Conservation (phyloP, 2,888 invertebrate species). For the Calameuta idolon region DNA sequence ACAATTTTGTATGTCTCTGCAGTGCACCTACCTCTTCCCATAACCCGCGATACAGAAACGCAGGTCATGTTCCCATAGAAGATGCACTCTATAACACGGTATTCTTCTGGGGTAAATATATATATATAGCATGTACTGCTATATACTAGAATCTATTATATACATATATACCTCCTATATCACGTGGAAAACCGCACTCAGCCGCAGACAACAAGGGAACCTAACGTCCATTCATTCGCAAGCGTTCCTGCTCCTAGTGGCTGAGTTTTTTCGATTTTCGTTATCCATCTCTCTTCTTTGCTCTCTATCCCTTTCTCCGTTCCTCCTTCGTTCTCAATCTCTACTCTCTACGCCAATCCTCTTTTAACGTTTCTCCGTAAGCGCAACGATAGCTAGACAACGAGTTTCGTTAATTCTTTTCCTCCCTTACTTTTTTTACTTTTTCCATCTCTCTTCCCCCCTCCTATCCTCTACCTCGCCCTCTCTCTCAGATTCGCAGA, state of each 20-base stretch:
- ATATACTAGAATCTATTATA: not conserved
- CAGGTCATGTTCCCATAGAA: not conserved
- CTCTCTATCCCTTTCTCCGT: not conserved
- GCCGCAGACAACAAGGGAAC: constrained; percentile 20
- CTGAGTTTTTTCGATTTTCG: constrained; percentile 11
- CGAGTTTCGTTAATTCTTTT: not conserved
- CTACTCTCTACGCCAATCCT: not conserved
- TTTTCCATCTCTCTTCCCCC: not conserved
- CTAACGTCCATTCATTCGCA: constrained; percentile 19
- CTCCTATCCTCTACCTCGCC: not conserved
- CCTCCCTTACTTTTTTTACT: not conserved
- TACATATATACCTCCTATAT: constrained; percentile 5
- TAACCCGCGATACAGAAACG: not conserved
- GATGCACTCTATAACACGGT: not conserved
- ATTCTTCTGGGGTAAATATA: not conserved
- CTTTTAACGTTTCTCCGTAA: not conserved
- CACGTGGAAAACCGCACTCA: constrained; percentile 19
- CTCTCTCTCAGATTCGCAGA: constrained; percentile 9
- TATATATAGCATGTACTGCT: not conserved
- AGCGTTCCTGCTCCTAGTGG: constrained; percentile 6
- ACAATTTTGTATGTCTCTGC: not conserved
- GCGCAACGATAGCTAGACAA: not conserved
- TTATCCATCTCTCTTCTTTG: not conserved
- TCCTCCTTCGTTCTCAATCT: not conserved
- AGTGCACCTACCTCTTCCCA: not conserved